Conservation (phyloP, 2,888 invertebrate genomes). For the Tachina fera region DNA sequence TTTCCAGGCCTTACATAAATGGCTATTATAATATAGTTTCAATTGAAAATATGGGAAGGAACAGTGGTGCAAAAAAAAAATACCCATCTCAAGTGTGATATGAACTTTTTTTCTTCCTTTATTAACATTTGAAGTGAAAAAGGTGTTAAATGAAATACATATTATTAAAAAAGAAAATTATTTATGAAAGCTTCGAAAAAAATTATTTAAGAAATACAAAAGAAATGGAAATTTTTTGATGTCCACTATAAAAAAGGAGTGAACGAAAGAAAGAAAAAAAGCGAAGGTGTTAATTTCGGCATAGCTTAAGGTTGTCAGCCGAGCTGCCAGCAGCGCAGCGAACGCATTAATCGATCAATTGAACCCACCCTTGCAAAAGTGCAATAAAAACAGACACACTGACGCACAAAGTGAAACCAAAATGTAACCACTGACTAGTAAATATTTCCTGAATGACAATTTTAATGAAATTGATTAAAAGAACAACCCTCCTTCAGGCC, state of each 20-base stretch:
- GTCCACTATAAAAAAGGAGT: slow-evolving; percentile 44
- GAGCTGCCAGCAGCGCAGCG: slow-evolving; percentile 54
- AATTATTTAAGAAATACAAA: neutral
- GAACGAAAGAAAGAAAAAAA: slow-evolving; percentile 59
- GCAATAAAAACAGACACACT: slow-evolving; percentile 34
- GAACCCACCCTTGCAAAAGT: slow-evolving; percentile 69
- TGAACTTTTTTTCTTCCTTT: slow-evolving; percentile 59
- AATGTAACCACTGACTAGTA: slow-evolving; percentile 53
- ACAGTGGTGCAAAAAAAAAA: slow-evolving; percentile 52
- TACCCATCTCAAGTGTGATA: slow-evolving; percentile 64
- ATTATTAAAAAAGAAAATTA: slow-evolving; percentile 29
- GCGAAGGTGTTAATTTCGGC: slow-evolving; percentile 70
- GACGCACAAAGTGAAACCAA: slow-evolving; percentile 3
- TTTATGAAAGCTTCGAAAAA: slow-evolving; percentile 8
- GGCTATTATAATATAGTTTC: slow-evolving; percentile 38
- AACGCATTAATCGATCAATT: slow-evolving; percentile 69
- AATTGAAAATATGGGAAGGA: slow-evolving; percentile 61
- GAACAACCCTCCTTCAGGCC: neutral
- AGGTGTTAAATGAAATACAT: slow-evolving; percentile 44
- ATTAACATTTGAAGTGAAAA: slow-evolving; percentile 53
- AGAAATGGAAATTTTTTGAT: neutral
- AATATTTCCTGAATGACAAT: neutral
- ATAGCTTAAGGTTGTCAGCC: slow-evolving; percentile 48
- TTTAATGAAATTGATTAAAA: neutral
- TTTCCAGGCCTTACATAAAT: slow-evolving; percentile 42